These are phyloP conservation scores for Bovichtus diacanthus DNA, from an alignment of 2,797 vertebrate species.

Conservation along the genomic window DNA sequence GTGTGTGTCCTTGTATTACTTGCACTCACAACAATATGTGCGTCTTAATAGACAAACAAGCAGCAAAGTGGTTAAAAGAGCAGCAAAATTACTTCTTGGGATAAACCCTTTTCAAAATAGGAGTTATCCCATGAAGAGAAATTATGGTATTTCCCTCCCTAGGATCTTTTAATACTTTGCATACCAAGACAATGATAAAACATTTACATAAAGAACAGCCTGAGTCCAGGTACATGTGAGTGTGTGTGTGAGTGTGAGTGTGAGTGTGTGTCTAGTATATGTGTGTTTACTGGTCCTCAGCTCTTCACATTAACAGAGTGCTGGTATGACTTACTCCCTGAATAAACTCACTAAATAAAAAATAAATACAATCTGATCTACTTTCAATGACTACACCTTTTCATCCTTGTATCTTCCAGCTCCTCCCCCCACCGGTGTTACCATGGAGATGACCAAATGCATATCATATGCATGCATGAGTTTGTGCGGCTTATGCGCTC, in stretches of 20 bases:
- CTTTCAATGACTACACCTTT: slow-evolving; percentile 83
- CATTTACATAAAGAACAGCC: slow-evolving; percentile 20
- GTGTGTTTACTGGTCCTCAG: background rate
- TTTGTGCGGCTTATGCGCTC: slow-evolving; percentile 80
- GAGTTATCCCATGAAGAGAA: too few species aligned
- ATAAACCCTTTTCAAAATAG: slow-evolving; percentile 14
- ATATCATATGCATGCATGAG: slow-evolving; percentile 91
- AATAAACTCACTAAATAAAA: slow-evolving; percentile 83
- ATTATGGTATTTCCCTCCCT: background rate
- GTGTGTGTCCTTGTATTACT: background rate
- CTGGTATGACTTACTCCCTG: slow-evolving; percentile 71
- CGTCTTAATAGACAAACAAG: background rate
- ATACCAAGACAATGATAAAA: slow-evolving; percentile 15
- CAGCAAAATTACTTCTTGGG: background rate
- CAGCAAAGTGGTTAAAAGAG: background rate
- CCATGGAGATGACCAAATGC: slow-evolving; percentile 92
- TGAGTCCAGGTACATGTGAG: slow-evolving; percentile 8
- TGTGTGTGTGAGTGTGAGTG: background rate
- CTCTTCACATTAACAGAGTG: slow-evolving; percentile 56
- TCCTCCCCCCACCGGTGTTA: slow-evolving; percentile 78
- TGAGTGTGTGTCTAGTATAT: background rate
- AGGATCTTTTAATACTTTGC: slow-evolving; percentile 18
- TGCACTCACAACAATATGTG: background rate
- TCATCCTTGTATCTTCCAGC: slow-evolving; percentile 62
- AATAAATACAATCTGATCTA: slow-evolving; percentile 73